Evolutionary conservation across 2,888 invertebrate genomes (phyloP).

Genomic region (Mellilla xanthometata): DNA sequence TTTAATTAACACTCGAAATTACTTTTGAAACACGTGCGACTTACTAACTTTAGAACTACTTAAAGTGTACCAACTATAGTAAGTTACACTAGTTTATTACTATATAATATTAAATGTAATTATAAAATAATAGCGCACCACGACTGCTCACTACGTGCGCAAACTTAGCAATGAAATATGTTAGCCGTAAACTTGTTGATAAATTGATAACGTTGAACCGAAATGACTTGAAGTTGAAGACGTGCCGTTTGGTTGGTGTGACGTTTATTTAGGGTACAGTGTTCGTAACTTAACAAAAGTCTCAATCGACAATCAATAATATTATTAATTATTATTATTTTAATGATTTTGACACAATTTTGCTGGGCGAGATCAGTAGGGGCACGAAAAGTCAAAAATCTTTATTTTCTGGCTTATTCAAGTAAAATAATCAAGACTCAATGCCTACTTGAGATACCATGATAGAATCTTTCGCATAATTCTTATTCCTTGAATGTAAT

Average conservation of each 20-base stretch:
- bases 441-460: too few relatives aligned
- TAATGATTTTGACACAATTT: too few relatives aligned
- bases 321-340: too few relatives aligned
- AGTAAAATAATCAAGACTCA: too few relatives aligned
- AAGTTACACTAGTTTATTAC: slow-evolving; percentile 1
- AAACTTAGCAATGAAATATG: slow-evolving; percentile 61
- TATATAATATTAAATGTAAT: slow-evolving; percentile 1
- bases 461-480: too few relatives aligned
- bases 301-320: too few relatives aligned
- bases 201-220: neutral
- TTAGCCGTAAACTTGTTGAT: neutral
- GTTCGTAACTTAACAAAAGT: too few relatives aligned
- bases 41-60: neutral
- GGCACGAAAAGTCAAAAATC: too few relatives aligned
- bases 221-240: neutral
- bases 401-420: too few relatives aligned
- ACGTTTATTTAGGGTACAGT: neutral
- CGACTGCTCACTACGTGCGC: slow-evolving; percentile 53
- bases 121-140: slow-evolving; percentile 17
- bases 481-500: too few relatives aligned
- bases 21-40: slow-evolving; percentile 41
- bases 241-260: neutral
- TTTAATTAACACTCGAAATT: slow-evolving; percentile 19
- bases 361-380: too few relatives aligned
- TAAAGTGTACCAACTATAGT: neutral